These are phyloP conservation scores for Tetranychus cinnabarinus DNA, from an alignment of 1,140 invertebrate species.

Conservation along the genomic window DNA sequence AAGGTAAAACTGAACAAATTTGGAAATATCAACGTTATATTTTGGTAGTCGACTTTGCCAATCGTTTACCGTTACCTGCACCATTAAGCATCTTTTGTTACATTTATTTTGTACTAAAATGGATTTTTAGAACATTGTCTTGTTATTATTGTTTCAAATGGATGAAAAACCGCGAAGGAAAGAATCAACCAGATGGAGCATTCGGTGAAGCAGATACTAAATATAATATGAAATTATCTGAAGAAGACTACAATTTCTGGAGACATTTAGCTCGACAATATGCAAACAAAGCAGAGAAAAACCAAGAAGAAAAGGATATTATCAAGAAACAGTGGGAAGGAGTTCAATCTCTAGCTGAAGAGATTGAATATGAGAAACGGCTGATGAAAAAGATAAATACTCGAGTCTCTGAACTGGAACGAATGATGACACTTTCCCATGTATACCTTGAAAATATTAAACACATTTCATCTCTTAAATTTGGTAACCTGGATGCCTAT, in stretches of 20 bases:
- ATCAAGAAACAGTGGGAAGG: conserved; percentile 12
- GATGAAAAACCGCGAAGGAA: background rate
- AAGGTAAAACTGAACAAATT: conserved; percentile 20
- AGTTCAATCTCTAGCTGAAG: conserved; percentile 17
- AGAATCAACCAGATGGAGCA: background rate
- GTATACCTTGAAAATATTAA: conserved; percentile 21
- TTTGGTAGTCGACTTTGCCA: conserved; percentile 25
- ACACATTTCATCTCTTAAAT: conserved; percentile 14
- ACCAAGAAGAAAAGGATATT: conserved; percentile 10
- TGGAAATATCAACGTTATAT: conserved; percentile 26
- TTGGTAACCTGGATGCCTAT: background rate
- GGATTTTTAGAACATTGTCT: background rate
- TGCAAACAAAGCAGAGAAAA: conserved; percentile 7
- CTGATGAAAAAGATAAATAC: conserved; percentile 18
- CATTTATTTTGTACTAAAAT: conserved; percentile 12
- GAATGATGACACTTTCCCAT: conserved; percentile 17
- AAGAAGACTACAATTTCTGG: conserved; percentile 16
- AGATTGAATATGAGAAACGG: conserved; percentile 19
- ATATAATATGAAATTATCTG: background rate
- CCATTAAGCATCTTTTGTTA: conserved; percentile 20
- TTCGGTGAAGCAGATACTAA: background rate
- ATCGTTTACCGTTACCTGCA: conserved; percentile 16
- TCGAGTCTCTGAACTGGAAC: conserved; percentile 17
- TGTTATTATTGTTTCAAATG: conserved; percentile 1
- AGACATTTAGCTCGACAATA: conserved; percentile 15